Conservation (phyloP, 53 echinoderm and acorn worm genomes). For the Zoroaster sp. region DNA sequence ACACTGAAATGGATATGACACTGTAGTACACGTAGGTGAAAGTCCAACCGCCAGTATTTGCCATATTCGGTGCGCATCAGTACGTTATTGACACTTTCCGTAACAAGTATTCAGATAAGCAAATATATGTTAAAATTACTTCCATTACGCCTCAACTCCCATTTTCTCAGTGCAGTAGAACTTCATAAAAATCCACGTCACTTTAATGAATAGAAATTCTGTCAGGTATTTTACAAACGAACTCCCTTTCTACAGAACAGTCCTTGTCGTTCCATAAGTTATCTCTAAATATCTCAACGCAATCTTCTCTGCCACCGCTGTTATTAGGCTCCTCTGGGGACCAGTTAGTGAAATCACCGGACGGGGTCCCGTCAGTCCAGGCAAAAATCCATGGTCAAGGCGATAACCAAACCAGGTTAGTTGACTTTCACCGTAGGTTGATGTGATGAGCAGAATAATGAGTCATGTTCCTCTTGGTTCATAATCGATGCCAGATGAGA, state of each 20-base stretch:
- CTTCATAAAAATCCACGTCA: too few species aligned
- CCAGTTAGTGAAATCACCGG: conserved; percentile 11
- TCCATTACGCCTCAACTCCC: too few species aligned
- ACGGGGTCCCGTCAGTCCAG: conserved; percentile 3
- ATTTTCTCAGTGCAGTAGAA: too few species aligned
- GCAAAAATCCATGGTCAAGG: background rate
- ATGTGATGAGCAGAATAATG: background rate
- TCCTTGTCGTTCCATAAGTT: background rate
- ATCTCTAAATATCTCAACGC: background rate
- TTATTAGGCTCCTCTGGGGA: background rate
- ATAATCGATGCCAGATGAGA: conserved; percentile 8
- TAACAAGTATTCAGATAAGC: too few species aligned
- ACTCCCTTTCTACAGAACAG: background rate
- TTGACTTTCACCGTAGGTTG: background rate
- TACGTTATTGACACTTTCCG: too few species aligned
- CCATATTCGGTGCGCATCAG: too few species aligned
- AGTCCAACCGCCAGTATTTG: too few species aligned
- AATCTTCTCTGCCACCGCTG: background rate
- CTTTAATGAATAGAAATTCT: background rate
- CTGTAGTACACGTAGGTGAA: too few species aligned
- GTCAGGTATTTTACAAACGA: background rate
- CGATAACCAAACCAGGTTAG: conserved; percentile 5
- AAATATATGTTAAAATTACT: too few species aligned
- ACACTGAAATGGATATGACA: too few species aligned
- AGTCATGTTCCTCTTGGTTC: conserved; percentile 15